A percentile compares a stretch with the other conserved stretches of the same genome.
phyloP scores from a whole-genome alignment of 1,140 invertebrate species.

The Trichonephila inaurata region DNA sequence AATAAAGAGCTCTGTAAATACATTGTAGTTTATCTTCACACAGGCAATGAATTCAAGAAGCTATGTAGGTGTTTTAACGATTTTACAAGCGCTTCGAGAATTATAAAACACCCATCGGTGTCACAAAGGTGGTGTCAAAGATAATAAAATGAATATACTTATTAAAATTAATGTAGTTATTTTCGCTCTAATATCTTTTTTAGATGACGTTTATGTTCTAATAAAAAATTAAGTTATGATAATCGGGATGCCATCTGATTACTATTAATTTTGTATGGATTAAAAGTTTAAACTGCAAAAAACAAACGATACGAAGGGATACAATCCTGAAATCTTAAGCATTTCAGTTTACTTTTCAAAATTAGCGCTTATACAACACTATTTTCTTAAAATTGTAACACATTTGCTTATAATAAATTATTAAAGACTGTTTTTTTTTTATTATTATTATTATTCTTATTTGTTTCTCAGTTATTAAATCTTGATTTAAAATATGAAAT shows the following conservation, averaged over 20 bases:
- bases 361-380: background rate
- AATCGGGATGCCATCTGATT: background rate
- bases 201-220: too few relatives aligned
- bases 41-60: background rate
- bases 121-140: background rate
- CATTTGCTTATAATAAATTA: background rate
- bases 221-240: too few relatives aligned
- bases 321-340: background rate
- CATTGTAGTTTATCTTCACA: background rate
- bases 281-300: too few relatives aligned
- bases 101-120: background rate
- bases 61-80: background rate
- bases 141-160: background rate
- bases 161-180: background rate
- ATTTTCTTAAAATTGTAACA: background rate
- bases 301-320: background rate
- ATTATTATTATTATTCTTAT: too few relatives aligned
- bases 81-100: background rate
- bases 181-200: too few relatives aligned
- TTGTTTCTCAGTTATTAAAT: background rate
- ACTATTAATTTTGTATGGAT: background rate
- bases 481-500: background rate
- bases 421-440: background rate
- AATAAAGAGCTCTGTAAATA: background rate
- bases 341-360: background rate